Evolutionary conservation across 2,113 vertebrate species (phyloP).

Genomic region (Pomatostomus ruficeps): DNA sequence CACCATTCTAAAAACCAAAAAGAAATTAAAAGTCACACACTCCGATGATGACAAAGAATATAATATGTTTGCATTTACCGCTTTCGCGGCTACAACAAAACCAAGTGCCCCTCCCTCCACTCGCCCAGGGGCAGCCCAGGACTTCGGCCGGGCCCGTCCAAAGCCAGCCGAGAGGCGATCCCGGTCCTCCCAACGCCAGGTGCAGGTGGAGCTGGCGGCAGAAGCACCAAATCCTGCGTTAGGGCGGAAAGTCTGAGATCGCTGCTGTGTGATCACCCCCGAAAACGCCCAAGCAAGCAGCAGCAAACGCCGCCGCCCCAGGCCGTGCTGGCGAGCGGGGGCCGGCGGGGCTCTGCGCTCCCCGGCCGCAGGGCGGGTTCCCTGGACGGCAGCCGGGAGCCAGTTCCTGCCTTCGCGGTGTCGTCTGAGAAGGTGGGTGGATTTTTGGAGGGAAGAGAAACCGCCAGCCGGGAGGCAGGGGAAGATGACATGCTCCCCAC

Average conservation of each 20-base stretch:
- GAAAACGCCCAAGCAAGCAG: neutral
- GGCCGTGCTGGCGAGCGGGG: neutral
- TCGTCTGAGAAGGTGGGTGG: slow-evolving; percentile 2
- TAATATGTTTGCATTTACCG: neutral
- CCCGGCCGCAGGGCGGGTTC: neutral
- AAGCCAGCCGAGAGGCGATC: neutral
- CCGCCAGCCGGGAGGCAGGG: neutral
- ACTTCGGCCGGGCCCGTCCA: neutral
- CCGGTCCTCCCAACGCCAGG: neutral
- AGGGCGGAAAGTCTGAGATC: neutral
- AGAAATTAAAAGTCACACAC: neutral
- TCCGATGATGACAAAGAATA: accelerated
- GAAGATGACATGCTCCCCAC: neutral
- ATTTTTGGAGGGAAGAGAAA: neutral
- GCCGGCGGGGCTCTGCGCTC: neutral
- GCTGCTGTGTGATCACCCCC: neutral
- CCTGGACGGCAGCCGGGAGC: neutral
- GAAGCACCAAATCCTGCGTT: neutral
- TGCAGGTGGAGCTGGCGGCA: neutral
- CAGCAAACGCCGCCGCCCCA: neutral
- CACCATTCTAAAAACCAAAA: neutral
- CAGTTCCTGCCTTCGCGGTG: neutral
- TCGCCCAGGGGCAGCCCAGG: neutral
- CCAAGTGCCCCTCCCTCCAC: too few relatives aligned
- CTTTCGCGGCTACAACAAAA: neutral